Percentiles rank a stretch among this genome's conserved stretches.
These are phyloP conservation scores for Lagria hirta DNA, from an alignment of 2,888 invertebrate genomes.

Conservation along the genomic window DNA sequence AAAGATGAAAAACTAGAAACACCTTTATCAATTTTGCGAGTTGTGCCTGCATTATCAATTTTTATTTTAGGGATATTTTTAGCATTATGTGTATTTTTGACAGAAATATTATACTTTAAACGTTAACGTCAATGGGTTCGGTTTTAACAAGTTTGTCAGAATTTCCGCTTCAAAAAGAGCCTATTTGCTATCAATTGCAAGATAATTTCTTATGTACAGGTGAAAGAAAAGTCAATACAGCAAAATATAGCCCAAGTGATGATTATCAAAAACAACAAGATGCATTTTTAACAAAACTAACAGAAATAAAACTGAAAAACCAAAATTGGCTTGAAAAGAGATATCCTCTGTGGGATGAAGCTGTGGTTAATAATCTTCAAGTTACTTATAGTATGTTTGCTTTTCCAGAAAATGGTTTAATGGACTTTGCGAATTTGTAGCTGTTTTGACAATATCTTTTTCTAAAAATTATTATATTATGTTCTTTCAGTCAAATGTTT, in stretches of 20 bases:
- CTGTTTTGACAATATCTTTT: too few relatives aligned
- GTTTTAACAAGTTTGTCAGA: slow-evolving; percentile 1
- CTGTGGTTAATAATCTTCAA: slow-evolving; percentile 61
- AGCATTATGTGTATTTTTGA: background rate
- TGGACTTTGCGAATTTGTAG: slow-evolving; percentile 52
- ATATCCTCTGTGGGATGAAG: slow-evolving; percentile 62
- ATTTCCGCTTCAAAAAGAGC: slow-evolving; percentile 9
- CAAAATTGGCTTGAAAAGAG: slow-evolving; percentile 36
- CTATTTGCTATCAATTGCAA: slow-evolving; percentile 11
- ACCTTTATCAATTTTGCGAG: slow-evolving; percentile 6
- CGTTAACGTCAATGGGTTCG: background rate
- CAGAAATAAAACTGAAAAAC: background rate
- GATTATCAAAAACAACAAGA: slow-evolving; percentile 8
- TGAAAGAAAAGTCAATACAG: slow-evolving; percentile 7
- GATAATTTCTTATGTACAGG: slow-evolving; percentile 10
- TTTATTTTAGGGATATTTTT: slow-evolving; percentile 4
- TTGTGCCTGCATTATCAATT: slow-evolving; percentile 7
- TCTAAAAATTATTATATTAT: too few relatives aligned
- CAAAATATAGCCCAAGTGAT: too few relatives aligned
- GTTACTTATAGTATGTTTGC: slow-evolving; percentile 61
- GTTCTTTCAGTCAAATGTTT: too few relatives aligned
- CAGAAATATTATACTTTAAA: slow-evolving; percentile 1
- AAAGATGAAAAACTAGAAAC: background rate
- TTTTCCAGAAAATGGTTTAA: slow-evolving; percentile 61
- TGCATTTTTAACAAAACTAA: slow-evolving; percentile 6